A percentile compares a stretch with the other conserved stretches of the same genome.
Conservation (phyloP, 1,140 invertebrate genomes). For the Euwallacea fornicatus region DNA sequence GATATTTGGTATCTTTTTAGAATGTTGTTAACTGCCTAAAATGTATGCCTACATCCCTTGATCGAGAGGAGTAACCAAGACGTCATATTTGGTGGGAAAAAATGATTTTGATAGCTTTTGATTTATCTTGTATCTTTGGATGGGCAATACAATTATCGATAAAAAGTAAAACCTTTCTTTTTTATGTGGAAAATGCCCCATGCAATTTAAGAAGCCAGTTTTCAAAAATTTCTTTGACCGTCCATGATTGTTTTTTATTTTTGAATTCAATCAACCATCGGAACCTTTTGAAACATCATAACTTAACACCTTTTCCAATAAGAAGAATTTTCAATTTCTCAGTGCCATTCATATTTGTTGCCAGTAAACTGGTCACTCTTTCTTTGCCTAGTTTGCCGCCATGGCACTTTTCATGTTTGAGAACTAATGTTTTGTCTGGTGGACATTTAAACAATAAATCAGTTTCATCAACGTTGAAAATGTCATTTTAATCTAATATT, state of each 20-base stretch:
- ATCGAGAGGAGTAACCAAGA: constrained; percentile 29
- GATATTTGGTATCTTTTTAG: not conserved
- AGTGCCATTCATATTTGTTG: constrained; percentile 52
- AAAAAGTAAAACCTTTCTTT: constrained; percentile 55
- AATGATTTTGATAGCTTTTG: constrained; percentile 32
- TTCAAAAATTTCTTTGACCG: constrained; percentile 43
- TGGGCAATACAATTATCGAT: constrained; percentile 56
- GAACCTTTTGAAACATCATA: constrained; percentile 54
- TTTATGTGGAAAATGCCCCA: constrained; percentile 45
- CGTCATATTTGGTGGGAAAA: constrained; percentile 26
- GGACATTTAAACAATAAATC: constrained; percentile 54
- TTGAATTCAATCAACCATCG: constrained; percentile 48
- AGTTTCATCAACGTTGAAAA: constrained; percentile 57
- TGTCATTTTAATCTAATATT: constrained; percentile 19
- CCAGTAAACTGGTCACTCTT: constrained; percentile 52
- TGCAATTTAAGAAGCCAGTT: constrained; percentile 48
- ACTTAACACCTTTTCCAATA: constrained; percentile 56
- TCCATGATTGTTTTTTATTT: constrained; percentile 56
- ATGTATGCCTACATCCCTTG: constrained; percentile 34
- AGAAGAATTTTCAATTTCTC: constrained; percentile 55
- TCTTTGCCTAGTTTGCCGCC: constrained; percentile 54
- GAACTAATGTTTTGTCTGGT: constrained; percentile 49
- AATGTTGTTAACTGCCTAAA: not conserved
- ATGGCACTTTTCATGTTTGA: constrained; percentile 43
- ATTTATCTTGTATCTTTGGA: constrained; percentile 33